Percentiles rank a stretch among this genome's conserved stretches.
phyloP scores from a whole-genome alignment of 2,797 vertebrate species.

The Etheostoma perlongum region DNA sequence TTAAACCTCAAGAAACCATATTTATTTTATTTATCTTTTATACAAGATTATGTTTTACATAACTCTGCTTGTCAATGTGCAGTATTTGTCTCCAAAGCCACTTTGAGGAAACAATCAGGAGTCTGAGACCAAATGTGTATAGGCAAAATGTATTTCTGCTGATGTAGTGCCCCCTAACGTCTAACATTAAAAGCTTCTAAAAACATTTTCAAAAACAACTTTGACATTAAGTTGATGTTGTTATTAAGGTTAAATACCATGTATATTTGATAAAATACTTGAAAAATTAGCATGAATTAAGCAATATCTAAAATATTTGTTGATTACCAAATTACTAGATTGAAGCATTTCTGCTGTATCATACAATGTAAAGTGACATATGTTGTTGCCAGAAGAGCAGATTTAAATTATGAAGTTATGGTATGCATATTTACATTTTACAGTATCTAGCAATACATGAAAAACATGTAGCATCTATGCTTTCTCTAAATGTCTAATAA shows the following conservation, averaged over 20 bases:
- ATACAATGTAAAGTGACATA: background rate
- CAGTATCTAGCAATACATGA: background rate
- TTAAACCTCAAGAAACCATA: background rate
- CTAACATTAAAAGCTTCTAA: background rate
- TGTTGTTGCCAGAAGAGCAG: background rate
- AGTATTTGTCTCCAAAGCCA: background rate
- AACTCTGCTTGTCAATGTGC: background rate
- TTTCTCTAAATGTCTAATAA: background rate
- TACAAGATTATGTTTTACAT: background rate
- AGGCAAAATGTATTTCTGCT: conserved; percentile 10
- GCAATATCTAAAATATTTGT: background rate
- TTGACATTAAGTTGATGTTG: background rate
- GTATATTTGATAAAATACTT: conserved; percentile 1
- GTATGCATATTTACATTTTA: background rate
- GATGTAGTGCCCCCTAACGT: conserved; percentile 31
- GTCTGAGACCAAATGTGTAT: background rate
- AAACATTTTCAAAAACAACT: background rate
- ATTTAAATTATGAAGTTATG: background rate
- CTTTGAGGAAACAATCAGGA: background rate
- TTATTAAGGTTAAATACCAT: conserved; percentile 3
- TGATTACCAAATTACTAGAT: background rate
- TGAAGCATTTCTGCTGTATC: background rate
- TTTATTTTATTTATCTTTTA: background rate
- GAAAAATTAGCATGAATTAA: background rate
- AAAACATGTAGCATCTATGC: background rate